Conservation (phyloP, 2,797 vertebrate species). For the Sylvilagus floridanus region DNA sequence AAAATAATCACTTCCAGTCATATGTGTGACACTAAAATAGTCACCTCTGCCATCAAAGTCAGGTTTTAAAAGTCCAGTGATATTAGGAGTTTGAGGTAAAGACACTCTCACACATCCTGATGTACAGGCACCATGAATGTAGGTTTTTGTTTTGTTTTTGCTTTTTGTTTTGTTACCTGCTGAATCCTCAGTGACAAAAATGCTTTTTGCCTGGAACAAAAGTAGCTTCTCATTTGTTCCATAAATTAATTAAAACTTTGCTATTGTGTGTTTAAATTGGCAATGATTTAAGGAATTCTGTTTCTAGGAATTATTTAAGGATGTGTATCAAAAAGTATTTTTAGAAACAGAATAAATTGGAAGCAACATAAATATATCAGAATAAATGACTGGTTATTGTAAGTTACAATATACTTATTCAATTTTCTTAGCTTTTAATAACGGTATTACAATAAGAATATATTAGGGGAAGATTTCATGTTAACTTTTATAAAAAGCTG, state of each 20-base stretch:
- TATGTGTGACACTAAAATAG: background rate
- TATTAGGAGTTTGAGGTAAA: background rate
- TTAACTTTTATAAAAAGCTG: background rate
- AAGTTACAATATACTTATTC: background rate
- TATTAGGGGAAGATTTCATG: background rate
- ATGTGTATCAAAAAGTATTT: constrained; percentile 38
- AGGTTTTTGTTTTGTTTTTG: background rate
- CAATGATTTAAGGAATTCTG: constrained; percentile 41
- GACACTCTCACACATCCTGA: background rate
- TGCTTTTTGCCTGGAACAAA: background rate
- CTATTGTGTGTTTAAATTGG: background rate
- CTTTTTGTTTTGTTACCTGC: background rate
- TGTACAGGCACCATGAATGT: background rate
- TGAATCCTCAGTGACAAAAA: background rate
- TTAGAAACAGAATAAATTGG: constrained; percentile 34
- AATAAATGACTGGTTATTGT: constrained; percentile 7
- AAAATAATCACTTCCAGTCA: background rate
- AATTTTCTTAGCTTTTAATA: background rate
- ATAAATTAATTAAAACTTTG: background rate
- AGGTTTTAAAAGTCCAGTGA: background rate
- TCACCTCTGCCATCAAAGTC: background rate
- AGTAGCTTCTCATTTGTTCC: background rate
- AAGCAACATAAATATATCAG: background rate
- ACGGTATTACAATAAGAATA: background rate
- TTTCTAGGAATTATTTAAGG: background rate